These are phyloP conservation scores for Pinna nobilis DNA, from an alignment of 1,140 invertebrate genomes.

Conservation along the genomic window DNA sequence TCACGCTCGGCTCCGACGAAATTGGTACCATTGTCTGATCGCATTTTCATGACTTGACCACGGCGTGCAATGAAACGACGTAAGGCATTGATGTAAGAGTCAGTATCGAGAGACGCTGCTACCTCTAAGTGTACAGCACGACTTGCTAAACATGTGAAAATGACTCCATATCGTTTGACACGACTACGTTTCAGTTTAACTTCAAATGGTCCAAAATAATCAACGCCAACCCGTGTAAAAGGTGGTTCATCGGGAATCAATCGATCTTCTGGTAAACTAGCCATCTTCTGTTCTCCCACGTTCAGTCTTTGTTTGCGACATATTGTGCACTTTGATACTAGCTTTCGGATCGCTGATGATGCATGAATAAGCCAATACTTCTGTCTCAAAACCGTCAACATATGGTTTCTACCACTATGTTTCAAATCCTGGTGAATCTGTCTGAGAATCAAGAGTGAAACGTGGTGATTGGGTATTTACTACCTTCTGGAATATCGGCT, in stretches of 20 bases:
- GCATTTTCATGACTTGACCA: constrained; percentile 17
- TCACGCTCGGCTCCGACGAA: constrained; percentile 33
- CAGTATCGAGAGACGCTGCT: constrained; percentile 11
- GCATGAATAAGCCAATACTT: constrained; percentile 40
- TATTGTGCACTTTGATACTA: constrained; percentile 39
- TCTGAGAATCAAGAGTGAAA: constrained; percentile 26
- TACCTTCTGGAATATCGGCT: constrained; percentile 5
- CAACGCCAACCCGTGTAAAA: constrained; percentile 43
- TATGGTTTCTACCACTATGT: constrained; percentile 36
- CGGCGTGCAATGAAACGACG: constrained; percentile 35
- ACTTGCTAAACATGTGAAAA: constrained; percentile 50
- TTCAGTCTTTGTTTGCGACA: constrained; percentile 17
- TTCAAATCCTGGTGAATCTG: constrained; percentile 18
- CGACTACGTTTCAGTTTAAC: constrained; percentile 42
- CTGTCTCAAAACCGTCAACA: constrained; percentile 8
- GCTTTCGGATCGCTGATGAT: constrained; percentile 9
- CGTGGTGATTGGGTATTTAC: constrained; percentile 35
- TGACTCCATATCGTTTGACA: constrained; percentile 49
- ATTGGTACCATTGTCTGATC: constrained; percentile 39
- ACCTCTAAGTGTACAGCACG: constrained; percentile 54
- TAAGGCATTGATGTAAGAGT: constrained; percentile 37
- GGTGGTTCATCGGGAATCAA: constrained; percentile 37
- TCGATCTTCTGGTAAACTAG: constrained; percentile 35
- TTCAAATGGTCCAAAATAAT: constrained; percentile 54
- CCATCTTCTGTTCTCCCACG: constrained; percentile 42